These are phyloP conservation scores for Etheostoma cragini DNA, from an alignment of 2,113 vertebrate genomes.

Conservation along the genomic window DNA sequence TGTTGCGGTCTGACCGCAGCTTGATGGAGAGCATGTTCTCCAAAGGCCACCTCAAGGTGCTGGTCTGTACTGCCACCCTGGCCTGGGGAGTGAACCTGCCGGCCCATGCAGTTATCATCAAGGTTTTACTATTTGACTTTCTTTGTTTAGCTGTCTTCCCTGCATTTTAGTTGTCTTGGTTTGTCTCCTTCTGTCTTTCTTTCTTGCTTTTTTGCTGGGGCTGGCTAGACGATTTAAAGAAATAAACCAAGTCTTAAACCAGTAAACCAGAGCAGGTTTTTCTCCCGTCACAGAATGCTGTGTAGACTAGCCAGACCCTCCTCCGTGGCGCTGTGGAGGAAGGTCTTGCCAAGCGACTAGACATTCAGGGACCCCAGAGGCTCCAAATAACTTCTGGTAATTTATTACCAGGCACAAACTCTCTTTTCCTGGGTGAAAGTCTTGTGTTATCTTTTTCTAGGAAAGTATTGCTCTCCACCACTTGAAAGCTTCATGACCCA, in stretches of 20 bases:
- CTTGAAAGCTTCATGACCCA: no score
- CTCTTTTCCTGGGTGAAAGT: no score
- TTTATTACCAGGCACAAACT: neutral
- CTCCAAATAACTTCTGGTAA: neutral
- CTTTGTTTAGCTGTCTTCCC: neutral
- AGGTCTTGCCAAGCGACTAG: no score
- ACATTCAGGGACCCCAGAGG: neutral
- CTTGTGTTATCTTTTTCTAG: no score
- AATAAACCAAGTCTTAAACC: no score
- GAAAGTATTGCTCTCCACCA: no score
- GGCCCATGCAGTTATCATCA: conserved; percentile 99
- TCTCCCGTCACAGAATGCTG: no score
- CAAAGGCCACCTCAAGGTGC: conserved; percentile 92
- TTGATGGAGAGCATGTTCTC: conserved; percentile 97
- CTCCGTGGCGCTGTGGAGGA: no score
- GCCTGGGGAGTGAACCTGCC: conserved; percentile 99
- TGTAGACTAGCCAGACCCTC: no score
- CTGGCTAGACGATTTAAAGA: no score
- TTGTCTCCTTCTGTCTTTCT: neutral
- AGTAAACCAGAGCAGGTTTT: no score
- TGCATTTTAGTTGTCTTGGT: neutral
- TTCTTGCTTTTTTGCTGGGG: neutral
- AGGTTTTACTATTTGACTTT: conserved; percentile 81
- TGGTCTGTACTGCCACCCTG: conserved; percentile 95
- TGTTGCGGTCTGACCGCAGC: conserved; percentile 94